Evolutionary conservation across 2,113 vertebrate species (phyloP).

Genomic region (Ptychochromis oligacanthus): DNA sequence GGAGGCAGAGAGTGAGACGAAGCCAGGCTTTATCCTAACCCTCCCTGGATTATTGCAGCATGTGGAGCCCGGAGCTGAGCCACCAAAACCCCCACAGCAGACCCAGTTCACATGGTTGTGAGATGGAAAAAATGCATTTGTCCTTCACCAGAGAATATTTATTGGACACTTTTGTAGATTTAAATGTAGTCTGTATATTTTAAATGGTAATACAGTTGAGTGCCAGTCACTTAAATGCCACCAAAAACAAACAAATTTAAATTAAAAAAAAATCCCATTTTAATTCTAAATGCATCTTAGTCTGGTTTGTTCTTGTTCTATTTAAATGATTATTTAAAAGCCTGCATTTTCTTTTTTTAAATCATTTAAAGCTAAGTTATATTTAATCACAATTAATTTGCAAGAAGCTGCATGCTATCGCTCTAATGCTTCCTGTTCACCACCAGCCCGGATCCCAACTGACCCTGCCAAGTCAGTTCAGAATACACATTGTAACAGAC

Average conservation of each 20-base stretch:
- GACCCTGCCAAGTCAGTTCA: conserved; percentile 11
- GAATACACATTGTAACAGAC: not conserved
- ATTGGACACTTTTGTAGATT: conserved; percentile 21
- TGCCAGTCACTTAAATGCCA: conserved; percentile 10
- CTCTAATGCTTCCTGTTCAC: not conserved
- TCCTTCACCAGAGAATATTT: not conserved
- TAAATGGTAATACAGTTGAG: conserved; percentile 17
- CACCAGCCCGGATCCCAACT: conserved; percentile 4
- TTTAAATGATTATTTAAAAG: conserved; percentile 40
- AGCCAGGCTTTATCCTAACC: conserved; percentile 65
- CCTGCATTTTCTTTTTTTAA: not conserved
- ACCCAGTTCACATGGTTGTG: conserved; percentile 18
- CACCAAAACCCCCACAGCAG: conserved; percentile 35
- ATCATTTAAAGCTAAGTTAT: not conserved
- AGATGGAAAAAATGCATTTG: conserved; percentile 33
- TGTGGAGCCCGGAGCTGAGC: conserved; percentile 48
- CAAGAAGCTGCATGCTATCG: not conserved
- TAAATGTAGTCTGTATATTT: conserved; percentile 14
- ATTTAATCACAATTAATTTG: conserved; percentile 19
- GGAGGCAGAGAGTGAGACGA: conserved; percentile 66
- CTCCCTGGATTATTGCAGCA: conserved; percentile 68
- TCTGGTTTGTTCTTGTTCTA: not conserved
- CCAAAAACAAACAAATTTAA: conserved; percentile 3
- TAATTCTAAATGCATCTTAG: conserved; percentile 16
- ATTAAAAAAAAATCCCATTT: conserved; percentile 25